phyloP scores from a whole-genome alignment of 2,888 invertebrate species.

The Drosophila neotestacea region DNA sequence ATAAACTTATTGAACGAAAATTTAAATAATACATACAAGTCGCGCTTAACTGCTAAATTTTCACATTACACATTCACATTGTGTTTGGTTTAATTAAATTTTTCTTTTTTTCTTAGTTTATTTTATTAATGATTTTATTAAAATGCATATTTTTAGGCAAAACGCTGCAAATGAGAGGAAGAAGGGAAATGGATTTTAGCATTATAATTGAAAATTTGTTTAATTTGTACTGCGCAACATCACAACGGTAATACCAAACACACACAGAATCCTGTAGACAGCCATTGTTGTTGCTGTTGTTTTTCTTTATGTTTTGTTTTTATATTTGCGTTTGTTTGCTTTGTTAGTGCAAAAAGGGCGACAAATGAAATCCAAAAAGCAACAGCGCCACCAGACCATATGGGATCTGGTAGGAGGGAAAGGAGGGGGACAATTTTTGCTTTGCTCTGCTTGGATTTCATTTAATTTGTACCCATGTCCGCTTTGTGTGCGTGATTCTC shows the following conservation, averaged over 20 bases:
- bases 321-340: constrained; percentile 22
- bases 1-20: constrained; percentile 68
- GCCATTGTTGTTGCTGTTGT: constrained; percentile 23
- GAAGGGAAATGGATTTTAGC: constrained; percentile 27
- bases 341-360: constrained; percentile 65
- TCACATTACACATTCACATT: constrained; percentile 78
- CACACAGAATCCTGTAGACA: constrained; percentile 36
- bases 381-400: constrained; percentile 62
- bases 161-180: constrained; percentile 57
- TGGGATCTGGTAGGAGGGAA: constrained; percentile 1
- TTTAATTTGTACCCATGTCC: constrained; percentile 54
- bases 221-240: constrained; percentile 30
- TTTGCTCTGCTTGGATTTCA: constrained; percentile 73
- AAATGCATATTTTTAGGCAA: constrained; percentile 64
- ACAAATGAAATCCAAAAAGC: constrained; percentile 74
- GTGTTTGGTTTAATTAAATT: constrained; percentile 26
- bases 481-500: constrained; percentile 58
- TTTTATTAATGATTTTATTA: constrained; percentile 24
- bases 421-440: constrained; percentile 27
- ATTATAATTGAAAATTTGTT: constrained; percentile 26
- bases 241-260: constrained; percentile 62
- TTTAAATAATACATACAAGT: constrained; percentile 76
- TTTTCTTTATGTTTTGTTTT: constrained; percentile 20
- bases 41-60: constrained; percentile 71
- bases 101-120: constrained; percentile 20